Conservation (phyloP, 1,140 invertebrate genomes). For the Acromyrmex heyeri region DNA sequence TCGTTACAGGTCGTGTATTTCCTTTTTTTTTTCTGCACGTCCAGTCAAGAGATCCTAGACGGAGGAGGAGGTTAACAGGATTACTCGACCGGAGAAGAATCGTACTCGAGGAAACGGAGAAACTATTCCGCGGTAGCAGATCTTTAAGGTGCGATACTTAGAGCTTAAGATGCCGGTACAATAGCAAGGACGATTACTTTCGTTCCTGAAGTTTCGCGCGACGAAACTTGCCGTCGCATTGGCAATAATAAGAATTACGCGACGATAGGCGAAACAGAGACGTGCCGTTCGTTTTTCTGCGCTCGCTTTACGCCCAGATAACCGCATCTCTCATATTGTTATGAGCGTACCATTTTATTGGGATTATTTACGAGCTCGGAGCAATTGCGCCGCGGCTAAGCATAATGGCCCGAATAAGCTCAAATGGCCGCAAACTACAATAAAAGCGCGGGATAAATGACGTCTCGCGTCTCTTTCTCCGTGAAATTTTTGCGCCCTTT, state of each 20-base stretch:
- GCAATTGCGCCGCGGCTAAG: constrained; percentile 24
- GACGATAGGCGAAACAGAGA: background rate
- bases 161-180: constrained; percentile 31
- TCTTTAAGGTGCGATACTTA: constrained; percentile 31
- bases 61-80: constrained; percentile 27
- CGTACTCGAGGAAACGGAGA: constrained; percentile 43
- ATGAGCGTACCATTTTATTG: constrained; percentile 37
- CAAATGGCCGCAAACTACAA: constrained; percentile 21
- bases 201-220: constrained; percentile 42
- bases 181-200: constrained; percentile 51
- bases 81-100: constrained; percentile 46
- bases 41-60: background rate
- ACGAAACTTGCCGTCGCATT: constrained; percentile 21
- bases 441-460: constrained; percentile 23
- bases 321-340: constrained; percentile 49
- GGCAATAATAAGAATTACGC: constrained; percentile 51
- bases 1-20: constrained; percentile 1
- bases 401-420: constrained; percentile 20
- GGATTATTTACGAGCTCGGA: constrained; percentile 53
- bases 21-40: background rate
- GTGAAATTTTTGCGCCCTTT: constrained; percentile 9
- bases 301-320: constrained; percentile 23
- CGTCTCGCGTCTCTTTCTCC: constrained; percentile 13
- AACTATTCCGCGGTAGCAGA: constrained; percentile 19
- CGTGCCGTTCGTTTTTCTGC: background rate